These are phyloP conservation scores for Halcyon smyrnensis DNA, from an alignment of 2,797 vertebrate genomes.

Conservation along the genomic window DNA sequence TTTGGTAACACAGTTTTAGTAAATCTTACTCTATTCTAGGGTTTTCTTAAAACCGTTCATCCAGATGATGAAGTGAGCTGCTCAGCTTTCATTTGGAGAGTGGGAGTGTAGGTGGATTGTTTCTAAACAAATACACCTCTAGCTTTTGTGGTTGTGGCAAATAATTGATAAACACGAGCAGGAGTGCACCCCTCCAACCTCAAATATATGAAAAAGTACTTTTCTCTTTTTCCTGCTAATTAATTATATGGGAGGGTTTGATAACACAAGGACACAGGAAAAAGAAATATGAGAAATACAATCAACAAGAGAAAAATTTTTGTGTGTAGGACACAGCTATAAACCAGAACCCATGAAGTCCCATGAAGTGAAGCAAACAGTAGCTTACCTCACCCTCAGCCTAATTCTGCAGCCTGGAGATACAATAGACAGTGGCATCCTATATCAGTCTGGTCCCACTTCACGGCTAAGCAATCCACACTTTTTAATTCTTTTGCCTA, in stretches of 20 bases:
- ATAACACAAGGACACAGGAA: neutral
- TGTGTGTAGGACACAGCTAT: neutral
- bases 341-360: neutral
- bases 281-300: neutral
- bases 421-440: neutral
- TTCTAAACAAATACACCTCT: constrained; percentile 15
- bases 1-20: neutral
- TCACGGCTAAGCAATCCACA: neutral
- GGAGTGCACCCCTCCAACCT: neutral
- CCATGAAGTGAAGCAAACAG: neutral
- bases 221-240: neutral
- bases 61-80: neutral
- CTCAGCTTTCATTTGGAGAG: neutral
- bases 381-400: neutral
- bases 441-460: neutral
- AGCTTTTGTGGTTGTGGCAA: neutral
- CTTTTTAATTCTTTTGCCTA: neutral
- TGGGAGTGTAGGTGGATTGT: neutral
- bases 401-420: neutral
- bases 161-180: neutral
- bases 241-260: neutral
- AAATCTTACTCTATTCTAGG: neutral
- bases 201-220: neutral
- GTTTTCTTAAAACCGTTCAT: neutral
- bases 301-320: neutral